These are phyloP conservation scores for Phylloscopus trochiloides DNA, from an alignment of 2,113 vertebrate genomes.

Conservation along the genomic window DNA sequence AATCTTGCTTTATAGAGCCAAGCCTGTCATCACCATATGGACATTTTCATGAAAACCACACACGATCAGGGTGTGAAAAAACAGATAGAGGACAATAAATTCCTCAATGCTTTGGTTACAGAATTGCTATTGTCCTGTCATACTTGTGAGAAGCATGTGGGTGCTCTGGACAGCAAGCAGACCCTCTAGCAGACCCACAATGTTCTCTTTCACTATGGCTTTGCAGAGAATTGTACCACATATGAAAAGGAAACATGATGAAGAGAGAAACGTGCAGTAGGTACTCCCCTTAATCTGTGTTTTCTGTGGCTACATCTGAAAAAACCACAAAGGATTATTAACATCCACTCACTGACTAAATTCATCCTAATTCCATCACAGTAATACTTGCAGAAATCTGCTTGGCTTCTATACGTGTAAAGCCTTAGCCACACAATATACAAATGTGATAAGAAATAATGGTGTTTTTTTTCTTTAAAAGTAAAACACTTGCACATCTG, in stretches of 20 bases:
- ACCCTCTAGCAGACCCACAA: neutral
- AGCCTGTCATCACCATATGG: neutral
- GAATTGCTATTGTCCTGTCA: neutral
- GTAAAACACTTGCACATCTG: neutral
- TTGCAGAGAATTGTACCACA: neutral
- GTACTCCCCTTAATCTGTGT: neutral
- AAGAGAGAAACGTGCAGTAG: neutral
- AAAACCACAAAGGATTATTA: neutral
- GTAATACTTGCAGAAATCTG: neutral
- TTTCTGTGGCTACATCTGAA: neutral
- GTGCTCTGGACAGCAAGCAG: neutral
- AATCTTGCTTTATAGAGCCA: neutral
- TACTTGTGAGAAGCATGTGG: neutral
- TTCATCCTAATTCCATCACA: neutral
- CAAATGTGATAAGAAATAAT: neutral
- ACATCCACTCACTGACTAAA: neutral
- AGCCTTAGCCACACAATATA: neutral
- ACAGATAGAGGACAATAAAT: neutral
- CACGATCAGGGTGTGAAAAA: neutral
- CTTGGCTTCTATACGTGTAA: neutral
- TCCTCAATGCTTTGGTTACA: neutral
- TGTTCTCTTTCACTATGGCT: neutral
- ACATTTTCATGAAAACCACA: neutral
- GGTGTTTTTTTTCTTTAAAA: neutral
- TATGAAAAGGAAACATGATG: neutral